Base-by-base conservation (phyloP, 2,797 vertebrate species). In the Onychomys leucogaster region DNA sequence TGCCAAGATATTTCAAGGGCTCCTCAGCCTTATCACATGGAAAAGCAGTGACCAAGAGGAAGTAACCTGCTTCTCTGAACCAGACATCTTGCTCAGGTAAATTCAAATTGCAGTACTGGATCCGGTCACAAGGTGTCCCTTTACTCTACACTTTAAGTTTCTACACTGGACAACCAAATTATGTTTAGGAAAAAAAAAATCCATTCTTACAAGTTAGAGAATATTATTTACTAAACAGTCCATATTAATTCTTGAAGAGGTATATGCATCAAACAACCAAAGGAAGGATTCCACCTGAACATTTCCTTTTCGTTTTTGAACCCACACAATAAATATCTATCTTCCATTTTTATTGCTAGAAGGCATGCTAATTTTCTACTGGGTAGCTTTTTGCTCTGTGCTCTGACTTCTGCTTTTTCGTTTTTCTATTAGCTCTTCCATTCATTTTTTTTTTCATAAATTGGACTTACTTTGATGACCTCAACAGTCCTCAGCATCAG, bases 61-160 rank as follows among this genome's bases (percentile, higher is more conserved):
- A 67, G 19, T 32, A 46, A 59, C 32, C 55, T 25, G 29, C 55
- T 89, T 69, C 55, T 86, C 55, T 96, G 46, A 59, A 6, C 34
- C 25, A 78, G 61, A 61, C 32, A 71, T 76, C 41, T 80, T 73
- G 46, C 61, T 73, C 37, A 41, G 34, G 43, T 37, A 52, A 32
- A 21, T 49, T 84, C 49, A 52, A 75, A n/a, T 29, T 80, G 77
- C n/a, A 95, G 6, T n/a, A 46, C 91, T 93, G 25, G 29, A 76
- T 95, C 57, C 59, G 41, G 43, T 82, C 91, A 96, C 84, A 92
- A 94, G 87, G n/a, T 94, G 85, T 55, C 46, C 76, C 67, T 89
- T 77, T 94, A 91, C 63, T 87, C 57, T 89, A 63, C 14, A 59
- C 41, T 86, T 92, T 65, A 61, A 32, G 27, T 85, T 96, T 89